phyloP scores from a whole-genome alignment of 2,113 vertebrate genomes.

The Vicugna pacos region DNA sequence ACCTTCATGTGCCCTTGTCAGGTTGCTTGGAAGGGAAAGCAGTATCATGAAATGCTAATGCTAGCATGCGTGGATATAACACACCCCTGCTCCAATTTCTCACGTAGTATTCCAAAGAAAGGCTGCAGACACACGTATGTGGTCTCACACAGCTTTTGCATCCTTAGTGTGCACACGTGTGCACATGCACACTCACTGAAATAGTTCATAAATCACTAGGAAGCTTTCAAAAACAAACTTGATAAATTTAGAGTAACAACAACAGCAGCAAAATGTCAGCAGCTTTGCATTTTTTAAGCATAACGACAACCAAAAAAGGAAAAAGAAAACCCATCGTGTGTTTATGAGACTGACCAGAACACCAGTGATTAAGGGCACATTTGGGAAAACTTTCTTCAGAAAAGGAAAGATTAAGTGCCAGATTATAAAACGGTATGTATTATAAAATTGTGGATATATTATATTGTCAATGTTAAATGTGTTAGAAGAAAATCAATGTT shows the following conservation, averaged over 20 bases:
- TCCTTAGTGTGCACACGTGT: too few species aligned
- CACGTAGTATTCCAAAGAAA: constrained; percentile 13
- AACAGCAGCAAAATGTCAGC: background rate
- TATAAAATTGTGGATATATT: background rate
- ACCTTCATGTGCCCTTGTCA: background rate
- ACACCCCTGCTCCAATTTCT: background rate
- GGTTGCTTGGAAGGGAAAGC: background rate
- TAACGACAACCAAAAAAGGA: background rate
- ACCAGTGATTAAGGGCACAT: background rate
- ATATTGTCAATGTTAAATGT: background rate
- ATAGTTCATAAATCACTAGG: background rate
- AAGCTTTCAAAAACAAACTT: background rate
- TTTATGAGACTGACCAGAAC: background rate
- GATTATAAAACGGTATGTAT: background rate
- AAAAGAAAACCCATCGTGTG: background rate
- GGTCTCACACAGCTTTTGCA: background rate
- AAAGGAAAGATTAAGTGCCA: background rate
- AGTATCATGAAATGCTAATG: background rate
- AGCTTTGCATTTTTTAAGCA: background rate
- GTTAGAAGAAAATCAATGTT: background rate
- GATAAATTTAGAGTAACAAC: background rate
- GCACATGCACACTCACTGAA: background rate
- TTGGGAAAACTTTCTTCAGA: background rate
- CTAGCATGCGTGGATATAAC: background rate
- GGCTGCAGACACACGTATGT: background rate